Evolutionary conservation across 2,888 invertebrate genomes (phyloP), one percentile per base, ranked within the genome.

Genomic region (Leptopilina syphax): DNA sequence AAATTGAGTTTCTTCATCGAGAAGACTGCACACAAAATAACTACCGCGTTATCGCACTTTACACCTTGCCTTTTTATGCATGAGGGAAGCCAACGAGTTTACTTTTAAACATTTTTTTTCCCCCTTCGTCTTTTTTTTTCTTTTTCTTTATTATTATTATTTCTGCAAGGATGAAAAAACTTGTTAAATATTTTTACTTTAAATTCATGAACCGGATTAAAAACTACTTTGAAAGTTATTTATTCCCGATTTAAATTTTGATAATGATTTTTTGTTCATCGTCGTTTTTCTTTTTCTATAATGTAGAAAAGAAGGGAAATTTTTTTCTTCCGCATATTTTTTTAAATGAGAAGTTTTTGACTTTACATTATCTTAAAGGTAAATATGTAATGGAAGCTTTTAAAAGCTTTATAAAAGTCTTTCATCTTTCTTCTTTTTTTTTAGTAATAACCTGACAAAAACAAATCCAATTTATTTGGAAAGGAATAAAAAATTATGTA

Each of bases 41-140:
- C 50, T 68, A 18, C 50, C 24, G 68, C 68, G 68, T 68, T 68
- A 68, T 68, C 68, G 50, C 13, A 68, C 68, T 50, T 50, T 68
- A 68, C 68, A 68, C 68, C 68, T 68, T 68, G 68, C 68, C 68
- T 68, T 68, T 66, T 66, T 50, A 68, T 68, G 24, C 68, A 50
- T 10, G 24, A 50, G 24, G 4, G 44, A 47, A 68, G 18, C 24
- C 5, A 10, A 8, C 50, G 24, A 63, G 63, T 63, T 63, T 63
- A 63, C 63, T 63, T 24, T 63, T 18, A 63, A 63, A 63, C 63
- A 63, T 50, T 50, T 50, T 50, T 47, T 47, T 47, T 47, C 8
- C 5, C 9, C 50, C 3, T 44, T 44, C 44, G 44, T 44, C 44
- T 6, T 44, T 44, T 44, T 44, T 44, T 44, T 44, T 44, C 0